A percentile compares a stretch with the other conserved stretches of the same genome.
Conservation (phyloP, 2,888 invertebrate genomes). For the Drosophila koepferae region DNA sequence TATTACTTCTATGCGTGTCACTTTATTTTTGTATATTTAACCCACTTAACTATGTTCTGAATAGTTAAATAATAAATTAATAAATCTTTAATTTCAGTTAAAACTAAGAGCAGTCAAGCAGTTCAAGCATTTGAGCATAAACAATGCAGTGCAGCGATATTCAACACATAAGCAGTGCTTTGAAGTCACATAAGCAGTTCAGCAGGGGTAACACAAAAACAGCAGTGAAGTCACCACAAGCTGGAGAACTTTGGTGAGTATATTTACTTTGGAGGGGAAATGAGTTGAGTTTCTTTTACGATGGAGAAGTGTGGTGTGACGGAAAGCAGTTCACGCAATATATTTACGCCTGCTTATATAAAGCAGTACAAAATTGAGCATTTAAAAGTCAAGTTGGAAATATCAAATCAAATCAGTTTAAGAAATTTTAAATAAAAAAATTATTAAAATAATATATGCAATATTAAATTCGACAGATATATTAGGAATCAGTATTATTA, state of each 20-base stretch:
- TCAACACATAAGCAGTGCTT: neutral
- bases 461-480: no score
- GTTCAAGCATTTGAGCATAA: neutral
- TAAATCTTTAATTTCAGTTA: neutral
- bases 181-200: neutral
- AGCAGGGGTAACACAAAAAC: neutral
- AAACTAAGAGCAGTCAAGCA: neutral
- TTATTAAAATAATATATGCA: no score
- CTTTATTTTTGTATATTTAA: neutral
- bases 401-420: neutral
- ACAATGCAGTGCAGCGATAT: neutral
- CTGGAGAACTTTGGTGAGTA: neutral
- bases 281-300: neutral
- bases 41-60: neutral
- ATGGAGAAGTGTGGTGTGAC: conserved; percentile 3
- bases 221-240: neutral
- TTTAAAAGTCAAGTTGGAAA: neutral
- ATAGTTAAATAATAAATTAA: neutral
- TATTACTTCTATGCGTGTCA: neutral
- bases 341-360: neutral
- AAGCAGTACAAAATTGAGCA: neutral
- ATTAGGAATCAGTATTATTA: no score
- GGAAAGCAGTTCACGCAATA: neutral
- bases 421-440: neutral
- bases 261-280: neutral